Evolutionary conservation across 2,888 invertebrate genomes (phyloP).

Genomic region (Ctena decussata): DNA sequence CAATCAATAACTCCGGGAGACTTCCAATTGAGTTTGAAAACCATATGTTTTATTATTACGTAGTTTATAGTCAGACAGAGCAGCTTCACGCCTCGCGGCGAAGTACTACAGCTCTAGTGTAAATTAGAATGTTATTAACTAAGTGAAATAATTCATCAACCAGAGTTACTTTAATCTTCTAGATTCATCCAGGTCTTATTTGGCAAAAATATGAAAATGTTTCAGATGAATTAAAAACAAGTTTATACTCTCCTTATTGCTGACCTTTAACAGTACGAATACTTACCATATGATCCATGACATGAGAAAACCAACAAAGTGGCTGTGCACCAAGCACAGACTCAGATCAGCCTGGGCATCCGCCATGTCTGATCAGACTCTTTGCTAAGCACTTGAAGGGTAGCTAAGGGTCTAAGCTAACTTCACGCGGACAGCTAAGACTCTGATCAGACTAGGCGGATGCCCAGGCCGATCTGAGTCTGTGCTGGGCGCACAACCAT

Average conservation of each 20-base stretch:
- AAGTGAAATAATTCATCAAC: not conserved
- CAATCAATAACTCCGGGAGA: not conserved
- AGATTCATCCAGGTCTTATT: not conserved
- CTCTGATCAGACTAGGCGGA: too few relatives aligned
- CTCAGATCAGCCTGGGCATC: too few relatives aligned
- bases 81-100: not conserved
- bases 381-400: too few relatives aligned
- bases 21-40: not conserved
- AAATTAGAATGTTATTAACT: not conserved
- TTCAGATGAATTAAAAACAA: not conserved
- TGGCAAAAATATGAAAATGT: not conserved
- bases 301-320: too few relatives aligned
- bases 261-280: too few relatives aligned
- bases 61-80: not conserved
- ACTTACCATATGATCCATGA: too few relatives aligned
- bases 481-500: too few relatives aligned
- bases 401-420: too few relatives aligned
- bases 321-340: too few relatives aligned
- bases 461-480: too few relatives aligned
- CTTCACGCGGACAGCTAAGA: too few relatives aligned
- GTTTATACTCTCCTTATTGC: not conserved
- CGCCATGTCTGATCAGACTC: too few relatives aligned
- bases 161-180: not conserved
- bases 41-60: not conserved
- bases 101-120: not conserved